Evolutionary conservation across 2,888 invertebrate genomes (phyloP).

Genomic region (Drosophila anomalata): DNA sequence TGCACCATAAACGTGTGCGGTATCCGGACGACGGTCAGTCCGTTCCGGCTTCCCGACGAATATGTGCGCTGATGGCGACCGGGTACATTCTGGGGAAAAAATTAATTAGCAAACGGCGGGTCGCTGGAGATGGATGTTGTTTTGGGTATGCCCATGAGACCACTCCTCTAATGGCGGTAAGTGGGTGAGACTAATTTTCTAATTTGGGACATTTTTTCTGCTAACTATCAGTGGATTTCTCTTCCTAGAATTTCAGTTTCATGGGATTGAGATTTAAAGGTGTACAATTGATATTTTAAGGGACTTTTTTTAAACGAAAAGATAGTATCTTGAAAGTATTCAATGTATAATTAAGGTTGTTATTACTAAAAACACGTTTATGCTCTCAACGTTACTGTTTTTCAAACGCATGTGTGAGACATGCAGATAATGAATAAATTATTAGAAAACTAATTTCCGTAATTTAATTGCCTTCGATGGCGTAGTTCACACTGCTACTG

Average conservation of each 20-base stretch:
- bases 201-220: neutral
- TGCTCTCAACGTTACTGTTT: neutral
- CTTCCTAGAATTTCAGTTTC: neutral
- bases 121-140: neutral
- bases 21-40: slow-evolving; percentile 86
- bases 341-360: neutral
- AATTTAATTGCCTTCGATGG: neutral
- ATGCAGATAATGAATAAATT: neutral
- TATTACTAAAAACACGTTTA: neutral
- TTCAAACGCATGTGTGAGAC: neutral
- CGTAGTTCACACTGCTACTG: neutral
- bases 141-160: neutral
- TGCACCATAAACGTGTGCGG: slow-evolving; percentile 99
- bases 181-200: slow-evolving; percentile 14
- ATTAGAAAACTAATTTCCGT: neutral
- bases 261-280: neutral
- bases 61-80: slow-evolving; percentile 86
- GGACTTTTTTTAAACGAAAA: no score
- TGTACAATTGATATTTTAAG: no score
- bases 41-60: slow-evolving; percentile 86
- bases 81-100: slow-evolving; percentile 80
- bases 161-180: slow-evolving; percentile 8
- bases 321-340: neutral
- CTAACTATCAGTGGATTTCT: neutral
- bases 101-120: slow-evolving; percentile 22